Percentiles rank a stretch among this genome's conserved stretches.
These are phyloP conservation scores for Capitulum mitella DNA, from an alignment of 2,888 invertebrate species.

Conservation along the genomic window DNA sequence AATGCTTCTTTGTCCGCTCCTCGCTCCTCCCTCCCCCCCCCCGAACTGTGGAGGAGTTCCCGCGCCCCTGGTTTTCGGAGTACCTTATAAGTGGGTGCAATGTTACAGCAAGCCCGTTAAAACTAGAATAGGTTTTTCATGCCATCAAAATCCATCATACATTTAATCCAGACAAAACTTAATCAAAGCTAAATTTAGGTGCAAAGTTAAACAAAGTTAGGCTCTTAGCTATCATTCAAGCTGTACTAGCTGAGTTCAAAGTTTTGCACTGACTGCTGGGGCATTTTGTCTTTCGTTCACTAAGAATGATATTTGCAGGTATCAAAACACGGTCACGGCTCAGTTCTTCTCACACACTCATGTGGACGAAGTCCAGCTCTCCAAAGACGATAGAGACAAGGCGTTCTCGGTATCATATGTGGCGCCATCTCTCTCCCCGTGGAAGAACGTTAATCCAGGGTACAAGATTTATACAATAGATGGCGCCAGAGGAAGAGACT, in stretches of 20 bases:
- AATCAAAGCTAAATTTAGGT: too few species aligned
- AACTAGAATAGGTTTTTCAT: neutral
- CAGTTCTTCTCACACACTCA: slow-evolving; percentile 48
- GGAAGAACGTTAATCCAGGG: slow-evolving; percentile 36
- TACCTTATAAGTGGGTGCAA: too few species aligned
- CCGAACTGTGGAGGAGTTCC: too few species aligned
- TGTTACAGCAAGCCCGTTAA: too few species aligned
- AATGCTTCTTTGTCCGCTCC: too few species aligned
- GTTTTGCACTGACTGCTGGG: neutral
- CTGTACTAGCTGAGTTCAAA: neutral
- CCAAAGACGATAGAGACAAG: slow-evolving; percentile 41
- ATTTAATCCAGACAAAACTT: too few species aligned
- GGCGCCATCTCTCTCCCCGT: slow-evolving; percentile 50
- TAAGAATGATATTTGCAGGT: slow-evolving; percentile 40
- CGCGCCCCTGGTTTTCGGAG: too few species aligned
- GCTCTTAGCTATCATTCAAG: neutral
- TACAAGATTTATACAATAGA: slow-evolving; percentile 3
- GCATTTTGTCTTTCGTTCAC: too few species aligned
- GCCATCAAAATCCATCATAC: neutral
- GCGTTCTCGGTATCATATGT: slow-evolving; percentile 44
- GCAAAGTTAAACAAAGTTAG: neutral
- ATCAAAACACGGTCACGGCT: slow-evolving; percentile 42
- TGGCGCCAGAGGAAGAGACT: neutral
- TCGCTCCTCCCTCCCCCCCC: too few species aligned
- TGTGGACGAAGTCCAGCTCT: slow-evolving; percentile 43